phyloP scores from a whole-genome alignment of 1,140 invertebrate species.

The Octopus sinensis region DNA sequence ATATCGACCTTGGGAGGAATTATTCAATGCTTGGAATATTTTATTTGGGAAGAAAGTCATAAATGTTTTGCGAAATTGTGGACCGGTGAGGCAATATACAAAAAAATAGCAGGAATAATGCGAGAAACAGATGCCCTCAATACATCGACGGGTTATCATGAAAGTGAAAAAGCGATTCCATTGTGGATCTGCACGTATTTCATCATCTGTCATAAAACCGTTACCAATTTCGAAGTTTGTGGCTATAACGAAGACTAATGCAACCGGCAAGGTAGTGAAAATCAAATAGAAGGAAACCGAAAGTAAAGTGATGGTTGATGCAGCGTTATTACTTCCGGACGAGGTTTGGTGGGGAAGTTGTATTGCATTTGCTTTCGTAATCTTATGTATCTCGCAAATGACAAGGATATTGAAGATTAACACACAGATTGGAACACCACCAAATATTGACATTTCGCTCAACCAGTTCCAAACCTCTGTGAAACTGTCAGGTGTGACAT shows the following conservation, averaged over 20 bases:
- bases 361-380: background rate
- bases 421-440: slow-evolving; percentile 39
- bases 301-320: slow-evolving; percentile 46
- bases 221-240: slow-evolving; percentile 12
- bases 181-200: slow-evolving; percentile 20
- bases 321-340: slow-evolving; percentile 22
- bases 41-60: background rate
- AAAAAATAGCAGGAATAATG: slow-evolving; percentile 49
- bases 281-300: slow-evolving; percentile 50
- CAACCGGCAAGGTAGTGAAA: slow-evolving; percentile 45
- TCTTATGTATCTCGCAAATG: slow-evolving; percentile 28
- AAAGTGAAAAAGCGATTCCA: slow-evolving; percentile 34
- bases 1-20: background rate
- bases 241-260: slow-evolving; percentile 40
- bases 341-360: background rate
- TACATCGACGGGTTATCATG: slow-evolving; percentile 30
- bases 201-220: slow-evolving; percentile 17
- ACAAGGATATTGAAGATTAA: slow-evolving; percentile 43
- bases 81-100: slow-evolving; percentile 39
- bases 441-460: slow-evolving; percentile 44
- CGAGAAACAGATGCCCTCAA: slow-evolving; percentile 45
- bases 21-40: background rate
- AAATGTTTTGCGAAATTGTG: slow-evolving; percentile 29
- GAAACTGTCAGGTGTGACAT: slow-evolving; percentile 19
- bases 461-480: slow-evolving; percentile 40